Conservation (phyloP, 1,140 invertebrate genomes). For the Pogonus chalceus region DNA sequence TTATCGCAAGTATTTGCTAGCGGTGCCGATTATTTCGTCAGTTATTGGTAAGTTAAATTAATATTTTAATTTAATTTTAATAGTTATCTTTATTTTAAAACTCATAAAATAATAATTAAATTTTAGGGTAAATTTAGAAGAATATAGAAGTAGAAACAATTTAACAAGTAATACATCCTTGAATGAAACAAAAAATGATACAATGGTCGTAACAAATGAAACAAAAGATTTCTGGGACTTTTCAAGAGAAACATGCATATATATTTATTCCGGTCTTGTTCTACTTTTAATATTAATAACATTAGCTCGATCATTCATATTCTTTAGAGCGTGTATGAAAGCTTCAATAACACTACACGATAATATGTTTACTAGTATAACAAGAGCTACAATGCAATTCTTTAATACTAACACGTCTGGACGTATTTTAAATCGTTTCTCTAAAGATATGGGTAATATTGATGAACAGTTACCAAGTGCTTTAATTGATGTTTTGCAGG, state of each 20-base stretch:
- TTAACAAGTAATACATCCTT: not conserved
- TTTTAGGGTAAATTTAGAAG: constrained; percentile 3
- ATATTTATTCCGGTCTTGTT: constrained; percentile 37
- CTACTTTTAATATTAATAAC: constrained; percentile 32
- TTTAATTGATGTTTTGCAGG: constrained; percentile 42
- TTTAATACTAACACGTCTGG: constrained; percentile 72
- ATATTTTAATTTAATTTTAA: constrained; percentile 10
- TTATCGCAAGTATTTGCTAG: constrained; percentile 58
- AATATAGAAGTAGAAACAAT: not conserved
- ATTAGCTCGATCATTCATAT: constrained; percentile 36
- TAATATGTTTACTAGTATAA: constrained; percentile 65
- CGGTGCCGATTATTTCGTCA: constrained; percentile 65
- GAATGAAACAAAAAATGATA: not conserved
- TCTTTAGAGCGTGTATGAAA: constrained; percentile 49
- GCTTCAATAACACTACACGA: constrained; percentile 58
- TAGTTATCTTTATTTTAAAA: not conserved
- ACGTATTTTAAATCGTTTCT: constrained; percentile 67
- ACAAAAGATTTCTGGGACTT: not conserved
- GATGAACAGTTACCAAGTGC: constrained; percentile 74
- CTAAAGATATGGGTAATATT: constrained; percentile 76
- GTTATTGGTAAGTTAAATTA: constrained; percentile 51
- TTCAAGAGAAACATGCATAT: constrained; percentile 22
- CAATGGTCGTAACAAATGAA: not conserved
- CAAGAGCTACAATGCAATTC: constrained; percentile 68
- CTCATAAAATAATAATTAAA: not conserved